Base-by-base conservation (phyloP, 2,888 invertebrate genomes). In the Halictus ligatus region DNA sequence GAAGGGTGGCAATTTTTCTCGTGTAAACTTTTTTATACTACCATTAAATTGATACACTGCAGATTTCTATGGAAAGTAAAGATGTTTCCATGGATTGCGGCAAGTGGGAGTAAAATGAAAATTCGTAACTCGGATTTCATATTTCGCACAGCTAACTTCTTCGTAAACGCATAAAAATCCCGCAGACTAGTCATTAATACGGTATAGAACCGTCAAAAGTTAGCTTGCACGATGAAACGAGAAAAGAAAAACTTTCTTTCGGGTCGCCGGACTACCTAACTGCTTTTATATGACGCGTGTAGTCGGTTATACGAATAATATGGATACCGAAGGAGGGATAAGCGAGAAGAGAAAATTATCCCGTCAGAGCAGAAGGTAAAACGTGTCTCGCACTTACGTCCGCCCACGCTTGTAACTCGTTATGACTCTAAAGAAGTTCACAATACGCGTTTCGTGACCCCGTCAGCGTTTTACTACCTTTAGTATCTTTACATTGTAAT, bases 401-500 rank as follows among this genome's bases (percentile, higher is more conserved):
- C 91, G 91, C 91, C 91, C 91, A 91, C 91, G 89, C 90, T 54
- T 69, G 89, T 80, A 90, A 88, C 90, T 91, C 90, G 90, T 91
- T 91, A 91, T 64, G 87, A 78, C 76, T 84, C 71, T 60, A 80
- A 85, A 88, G 88, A 73, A 81, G 78, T 80, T 83, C 88, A 77
- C 88, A 82, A 88, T 87, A 81, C 85, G 80, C 87, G 81, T 81
- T 83, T 86, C 85, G 90, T 93, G 93, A 92, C 92, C 93, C 93
- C 92, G 93, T 92, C 92, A 92, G 89, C 92, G 80, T 92, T 92
- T 92, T 92, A 92, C 89, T 93, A 93, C 93, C 93, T 93, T 92
- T 91, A 90, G 90, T 87, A 89, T 87, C 89, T 91, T 92, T 93
- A 93, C 91, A 93, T 92, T 92, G 93, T 94, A 94, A 94, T 93